phyloP scores from a whole-genome alignment of 2,113 vertebrate genomes.

The Barbus barbus region DNA sequence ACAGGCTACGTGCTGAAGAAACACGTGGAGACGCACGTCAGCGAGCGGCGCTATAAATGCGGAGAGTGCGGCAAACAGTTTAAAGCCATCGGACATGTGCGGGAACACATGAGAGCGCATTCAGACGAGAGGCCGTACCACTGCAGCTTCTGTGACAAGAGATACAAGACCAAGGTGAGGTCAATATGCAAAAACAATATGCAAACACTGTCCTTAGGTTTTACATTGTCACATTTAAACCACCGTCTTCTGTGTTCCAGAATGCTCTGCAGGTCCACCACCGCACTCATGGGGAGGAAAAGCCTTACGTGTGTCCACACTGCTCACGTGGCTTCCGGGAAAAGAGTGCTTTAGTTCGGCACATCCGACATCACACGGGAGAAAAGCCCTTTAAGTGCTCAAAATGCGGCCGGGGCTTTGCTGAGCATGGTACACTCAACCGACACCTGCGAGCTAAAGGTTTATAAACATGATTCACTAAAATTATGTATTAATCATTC shows the following conservation, averaged over 20 bases:
- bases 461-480: slow-evolving; percentile 55
- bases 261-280: slow-evolving; percentile 96
- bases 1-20: slow-evolving; percentile 95
- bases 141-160: slow-evolving; percentile 89
- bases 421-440: slow-evolving; percentile 94
- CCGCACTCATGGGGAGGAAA: slow-evolving; percentile 90
- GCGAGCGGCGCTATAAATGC: slow-evolving; percentile 91
- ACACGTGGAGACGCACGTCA: slow-evolving; percentile 91
- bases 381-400: slow-evolving; percentile 96
- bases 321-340: slow-evolving; percentile 91
- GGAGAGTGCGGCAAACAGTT: slow-evolving; percentile 97
- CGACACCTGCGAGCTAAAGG: slow-evolving; percentile 95
- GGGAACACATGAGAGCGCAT: slow-evolving; percentile 93
- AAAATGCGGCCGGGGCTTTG: slow-evolving; percentile 89
- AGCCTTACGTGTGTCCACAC: slow-evolving; percentile 87
- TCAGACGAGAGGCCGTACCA: slow-evolving; percentile 90
- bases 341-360: slow-evolving; percentile 93
- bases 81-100: slow-evolving; percentile 94
- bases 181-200: not conserved
- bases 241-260: slow-evolving; percentile 75
- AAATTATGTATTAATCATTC: not conserved
- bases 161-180: slow-evolving; percentile 95
- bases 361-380: slow-evolving; percentile 94
- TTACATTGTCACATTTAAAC: too few species aligned
- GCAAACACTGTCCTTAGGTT: not conserved